Evolutionary conservation across 2,888 invertebrate genomes (phyloP).

Genomic region (Pristionchus arcanus): DNA sequence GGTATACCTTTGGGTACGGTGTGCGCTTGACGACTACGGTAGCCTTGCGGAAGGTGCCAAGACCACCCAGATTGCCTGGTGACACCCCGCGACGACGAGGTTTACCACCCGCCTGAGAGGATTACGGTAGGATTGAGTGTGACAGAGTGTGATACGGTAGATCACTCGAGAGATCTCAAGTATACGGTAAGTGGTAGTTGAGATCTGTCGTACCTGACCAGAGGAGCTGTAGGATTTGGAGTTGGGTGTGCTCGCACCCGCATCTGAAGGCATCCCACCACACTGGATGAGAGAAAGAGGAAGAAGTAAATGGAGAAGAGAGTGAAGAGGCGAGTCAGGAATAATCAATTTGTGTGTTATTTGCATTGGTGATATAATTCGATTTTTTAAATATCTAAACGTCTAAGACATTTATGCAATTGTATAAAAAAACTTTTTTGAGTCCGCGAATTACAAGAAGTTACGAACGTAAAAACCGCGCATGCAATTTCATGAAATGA

Average conservation of each 20-base stretch:
- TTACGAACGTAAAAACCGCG: neutral
- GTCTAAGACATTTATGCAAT: neutral
- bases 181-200: too few relatives aligned
- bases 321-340: neutral
- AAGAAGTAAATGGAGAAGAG: constrained; percentile 4
- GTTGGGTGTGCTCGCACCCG: neutral
- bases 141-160: neutral
- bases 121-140: neutral
- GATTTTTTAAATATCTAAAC: neutral
- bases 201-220: neutral
- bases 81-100: constrained; percentile 9
- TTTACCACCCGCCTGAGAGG: neutral
- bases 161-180: neutral
- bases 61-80: neutral
- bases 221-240: constrained; percentile 40
- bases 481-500: neutral
- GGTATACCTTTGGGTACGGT: constrained; percentile 34
- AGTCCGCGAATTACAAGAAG: neutral
- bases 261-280: neutral
- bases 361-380: neutral
- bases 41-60: constrained; percentile 35
- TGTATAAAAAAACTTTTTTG: neutral
- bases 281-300: neutral
- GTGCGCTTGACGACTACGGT: constrained; percentile 34
- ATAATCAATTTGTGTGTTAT: neutral